A percentile compares a stretch with the other conserved stretches of the same genome.
Evolutionary conservation across 1,140 invertebrate genomes (phyloP).

Genomic region (Campoletis sonorensis): DNA sequence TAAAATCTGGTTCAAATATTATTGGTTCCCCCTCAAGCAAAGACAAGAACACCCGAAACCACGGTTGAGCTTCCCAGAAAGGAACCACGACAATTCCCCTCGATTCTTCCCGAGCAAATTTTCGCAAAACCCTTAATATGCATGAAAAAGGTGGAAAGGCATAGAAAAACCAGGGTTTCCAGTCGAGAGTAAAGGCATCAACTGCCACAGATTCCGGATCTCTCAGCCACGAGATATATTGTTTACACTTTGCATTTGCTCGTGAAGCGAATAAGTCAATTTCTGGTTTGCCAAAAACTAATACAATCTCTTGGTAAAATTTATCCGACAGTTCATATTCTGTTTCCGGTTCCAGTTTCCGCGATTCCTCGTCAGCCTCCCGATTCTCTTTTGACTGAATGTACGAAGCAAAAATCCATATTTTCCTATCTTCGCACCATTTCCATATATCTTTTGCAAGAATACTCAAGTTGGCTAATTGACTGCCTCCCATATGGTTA

Average conservation of each 20-base stretch:
- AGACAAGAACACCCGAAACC: slow-evolving; percentile 41
- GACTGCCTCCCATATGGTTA: slow-evolving; percentile 14
- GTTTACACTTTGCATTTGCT: slow-evolving; percentile 56
- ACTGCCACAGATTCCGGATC: slow-evolving; percentile 55
- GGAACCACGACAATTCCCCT: slow-evolving; percentile 42
- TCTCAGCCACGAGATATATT: slow-evolving; percentile 57
- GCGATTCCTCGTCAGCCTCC: too few relatives aligned
- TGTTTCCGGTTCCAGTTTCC: too few relatives aligned
- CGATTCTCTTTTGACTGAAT: too few relatives aligned
- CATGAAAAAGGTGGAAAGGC: slow-evolving; percentile 58
- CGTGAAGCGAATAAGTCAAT: slow-evolving; percentile 60
- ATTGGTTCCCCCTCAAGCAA: slow-evolving; percentile 34
- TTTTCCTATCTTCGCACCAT: slow-evolving; percentile 19
- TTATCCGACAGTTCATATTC: too few relatives aligned
- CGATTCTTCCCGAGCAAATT: too few relatives aligned
- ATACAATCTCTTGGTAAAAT: not conserved
- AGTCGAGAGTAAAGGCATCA: slow-evolving; percentile 61
- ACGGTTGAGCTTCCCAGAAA: slow-evolving; percentile 41
- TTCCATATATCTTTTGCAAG: slow-evolving; percentile 3
- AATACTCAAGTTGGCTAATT: not conserved
- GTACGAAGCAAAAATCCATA: too few relatives aligned
- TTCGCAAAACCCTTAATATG: too few relatives aligned
- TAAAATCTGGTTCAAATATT: slow-evolving; percentile 23
- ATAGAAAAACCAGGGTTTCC: slow-evolving; percentile 48
- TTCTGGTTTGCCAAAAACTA: slow-evolving; percentile 2